Conservation (phyloP, 2,113 vertebrate genomes). For the Brachypodius melanocephalos region DNA sequence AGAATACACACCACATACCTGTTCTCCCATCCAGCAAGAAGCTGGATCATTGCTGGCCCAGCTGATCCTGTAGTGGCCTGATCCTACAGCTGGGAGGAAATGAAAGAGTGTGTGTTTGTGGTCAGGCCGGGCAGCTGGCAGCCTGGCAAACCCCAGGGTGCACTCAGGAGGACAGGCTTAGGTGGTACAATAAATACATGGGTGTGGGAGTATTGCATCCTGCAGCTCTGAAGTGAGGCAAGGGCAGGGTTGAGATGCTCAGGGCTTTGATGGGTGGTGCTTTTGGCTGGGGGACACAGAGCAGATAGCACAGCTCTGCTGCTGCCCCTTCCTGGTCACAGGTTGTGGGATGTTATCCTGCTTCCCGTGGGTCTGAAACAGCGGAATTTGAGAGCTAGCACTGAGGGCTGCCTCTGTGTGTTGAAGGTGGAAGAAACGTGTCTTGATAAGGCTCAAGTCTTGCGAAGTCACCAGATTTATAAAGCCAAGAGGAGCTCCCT, state of each 20-base stretch:
- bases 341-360: background rate
- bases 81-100: background rate
- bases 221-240: background rate
- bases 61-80: background rate
- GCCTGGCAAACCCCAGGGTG: background rate
- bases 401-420: background rate
- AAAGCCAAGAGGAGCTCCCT: background rate
- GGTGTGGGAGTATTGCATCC: background rate
- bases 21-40: background rate
- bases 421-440: background rate
- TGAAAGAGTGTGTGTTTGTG: background rate
- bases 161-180: fast-evolving
- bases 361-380: background rate
- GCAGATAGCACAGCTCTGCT: background rate
- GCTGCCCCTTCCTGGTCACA: background rate
- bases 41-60: background rate
- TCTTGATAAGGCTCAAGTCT: background rate
- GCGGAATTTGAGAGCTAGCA: background rate
- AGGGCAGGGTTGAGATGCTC: background rate
- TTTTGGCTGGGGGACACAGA: background rate
- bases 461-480: background rate
- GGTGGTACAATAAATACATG: background rate
- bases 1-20: fast-evolving
- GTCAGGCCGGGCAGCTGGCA: background rate
- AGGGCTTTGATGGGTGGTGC: background rate